Percentiles rank a stretch among this genome's conserved stretches.
phyloP scores from a whole-genome alignment of 2,113 vertebrate species.

The Scartelaos histophorus region DNA sequence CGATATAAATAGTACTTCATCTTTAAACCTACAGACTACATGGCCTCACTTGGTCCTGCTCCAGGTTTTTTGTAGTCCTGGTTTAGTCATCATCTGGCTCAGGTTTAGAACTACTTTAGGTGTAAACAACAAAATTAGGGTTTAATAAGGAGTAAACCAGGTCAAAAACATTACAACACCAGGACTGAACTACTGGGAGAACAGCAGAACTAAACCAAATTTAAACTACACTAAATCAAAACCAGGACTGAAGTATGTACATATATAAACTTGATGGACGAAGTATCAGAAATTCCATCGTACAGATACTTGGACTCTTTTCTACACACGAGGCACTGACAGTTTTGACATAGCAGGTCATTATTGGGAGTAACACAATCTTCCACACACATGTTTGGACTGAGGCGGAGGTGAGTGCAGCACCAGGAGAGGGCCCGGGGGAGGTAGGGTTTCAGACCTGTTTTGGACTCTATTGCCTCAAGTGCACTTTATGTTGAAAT shows the following conservation, averaged over 20 bases:
- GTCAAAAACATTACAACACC: no score
- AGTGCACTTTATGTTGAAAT: conserved; percentile 11
- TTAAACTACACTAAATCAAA: neutral
- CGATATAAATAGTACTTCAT: no score
- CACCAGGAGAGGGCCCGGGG: conserved; percentile 50
- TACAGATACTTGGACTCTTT: conserved; percentile 57
- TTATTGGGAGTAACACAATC: conserved; percentile 66
- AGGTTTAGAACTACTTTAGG: no score
- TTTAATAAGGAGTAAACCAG: no score
- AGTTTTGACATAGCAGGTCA: conserved; percentile 54
- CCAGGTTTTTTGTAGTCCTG: no score
- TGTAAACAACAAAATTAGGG: no score
- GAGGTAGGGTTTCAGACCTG: conserved; percentile 36
- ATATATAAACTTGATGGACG: neutral
- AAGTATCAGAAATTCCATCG: conserved; percentile 30
- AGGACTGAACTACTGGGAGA: no score
- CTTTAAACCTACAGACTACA: no score
- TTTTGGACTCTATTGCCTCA: conserved; percentile 19
- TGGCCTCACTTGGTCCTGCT: no score
- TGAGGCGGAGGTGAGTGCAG: conserved; percentile 24
- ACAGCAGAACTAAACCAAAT: neutral
- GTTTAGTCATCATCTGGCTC: no score
- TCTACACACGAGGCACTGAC: conserved; percentile 43
- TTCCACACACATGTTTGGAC: conserved; percentile 16
- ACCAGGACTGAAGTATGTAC: neutral